Base-by-base conservation (phyloP, 30 jellyfish, hydroid and myxozoan genomes). In the Cassiopea xamachana region DNA sequence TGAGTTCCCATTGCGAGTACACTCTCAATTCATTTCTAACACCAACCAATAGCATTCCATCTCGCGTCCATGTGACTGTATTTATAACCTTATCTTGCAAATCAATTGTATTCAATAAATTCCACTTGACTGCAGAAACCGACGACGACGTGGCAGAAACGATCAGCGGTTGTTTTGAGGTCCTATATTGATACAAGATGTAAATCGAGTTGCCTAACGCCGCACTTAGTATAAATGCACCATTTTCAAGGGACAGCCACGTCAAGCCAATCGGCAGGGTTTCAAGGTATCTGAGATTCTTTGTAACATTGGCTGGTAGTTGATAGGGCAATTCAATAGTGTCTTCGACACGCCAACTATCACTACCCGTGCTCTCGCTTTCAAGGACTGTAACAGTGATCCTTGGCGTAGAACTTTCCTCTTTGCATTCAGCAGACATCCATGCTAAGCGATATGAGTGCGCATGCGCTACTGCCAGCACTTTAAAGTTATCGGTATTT, bases 221-320 rank as follows among this genome's bases (percentile, higher is more conserved):
- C 10, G 97, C 97, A 59, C 99, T 87, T 18, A 97, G 92, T 3
- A 97, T 83, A 85, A 70, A 93, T 15, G 90, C 64, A 5, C 98
- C 99, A 83, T 93, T 97, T 72, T 92, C 99, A 4, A 97, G 84
- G 7, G 97, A 91, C 94, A 91, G 77, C 99, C 99, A 97, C 19
- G 98, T 89, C 86, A 97, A 75, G 73, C 91, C 90, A 14, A 96
- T 89, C 2, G 88, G 96, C 75, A 82, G 77, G 39, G 83, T 75
- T 39, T 89, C 89, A 46, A 81, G 86, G 80, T 75, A 73, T 62
- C 67, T 44, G 51, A 77, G 61, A 67, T 84, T 86, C n/a, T 51
- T 49, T 16, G 84, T 79, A 46, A 85, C 77, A 76, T 64, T 75
- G 2, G 86, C 89, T 27, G 87, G 92, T n/a, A 76, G 73, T 39